These are phyloP conservation scores for Cyclopterus lumpus DNA, from an alignment of 2,797 vertebrate species.

Conservation along the genomic window DNA sequence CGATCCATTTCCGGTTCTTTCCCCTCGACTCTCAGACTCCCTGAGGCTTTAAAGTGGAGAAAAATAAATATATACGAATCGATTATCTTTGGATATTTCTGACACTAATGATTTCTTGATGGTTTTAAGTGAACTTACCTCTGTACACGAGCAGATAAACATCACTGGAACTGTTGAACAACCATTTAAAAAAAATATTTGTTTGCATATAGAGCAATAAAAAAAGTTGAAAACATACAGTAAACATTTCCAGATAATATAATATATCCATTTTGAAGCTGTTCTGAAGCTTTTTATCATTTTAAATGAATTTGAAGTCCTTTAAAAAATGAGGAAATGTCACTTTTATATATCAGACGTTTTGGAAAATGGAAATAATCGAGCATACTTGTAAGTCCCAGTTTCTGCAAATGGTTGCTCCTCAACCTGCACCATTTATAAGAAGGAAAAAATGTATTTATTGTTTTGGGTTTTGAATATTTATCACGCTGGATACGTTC, in stretches of 20 bases:
- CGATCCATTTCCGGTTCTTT: neutral
- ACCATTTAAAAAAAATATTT: neutral
- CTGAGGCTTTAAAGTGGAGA: neutral
- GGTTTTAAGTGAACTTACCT: constrained; percentile 30
- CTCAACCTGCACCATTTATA: constrained; percentile 1
- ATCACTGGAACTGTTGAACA: constrained; percentile 38
- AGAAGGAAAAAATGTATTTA: neutral
- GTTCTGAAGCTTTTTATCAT: neutral
- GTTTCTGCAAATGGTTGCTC: neutral
- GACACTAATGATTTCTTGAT: neutral
- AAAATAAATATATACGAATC: neutral
- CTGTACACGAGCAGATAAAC: constrained; percentile 72
- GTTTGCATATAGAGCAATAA: neutral
- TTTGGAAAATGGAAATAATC: neutral
- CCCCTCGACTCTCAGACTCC: neutral
- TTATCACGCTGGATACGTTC: neutral
- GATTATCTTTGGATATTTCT: neutral
- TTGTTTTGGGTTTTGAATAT: neutral
- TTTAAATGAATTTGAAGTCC: too few species aligned
- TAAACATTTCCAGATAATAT: neutral
- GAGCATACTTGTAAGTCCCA: neutral
- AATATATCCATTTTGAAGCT: neutral
- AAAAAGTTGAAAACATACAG: neutral
- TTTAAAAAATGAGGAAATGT: neutral
- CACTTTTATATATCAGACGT: neutral